Conservation (phyloP, 2,888 invertebrate species). For the Tetranychus truncatus region DNA sequence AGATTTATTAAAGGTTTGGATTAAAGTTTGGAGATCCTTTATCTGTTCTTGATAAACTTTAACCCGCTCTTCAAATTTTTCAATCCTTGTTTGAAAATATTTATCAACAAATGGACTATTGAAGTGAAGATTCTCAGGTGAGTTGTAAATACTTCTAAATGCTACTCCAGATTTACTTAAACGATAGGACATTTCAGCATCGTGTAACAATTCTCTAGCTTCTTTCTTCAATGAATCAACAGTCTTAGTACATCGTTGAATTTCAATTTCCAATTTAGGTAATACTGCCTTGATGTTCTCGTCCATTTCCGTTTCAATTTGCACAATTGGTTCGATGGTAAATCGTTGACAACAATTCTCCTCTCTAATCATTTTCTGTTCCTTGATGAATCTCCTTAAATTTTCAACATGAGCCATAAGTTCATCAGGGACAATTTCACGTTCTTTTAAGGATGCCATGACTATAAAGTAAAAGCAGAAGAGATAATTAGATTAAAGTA, state of each 20-base stretch:
- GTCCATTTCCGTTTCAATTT: slow-evolving; percentile 20
- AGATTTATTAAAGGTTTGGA: slow-evolving; percentile 18
- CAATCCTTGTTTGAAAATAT: slow-evolving; percentile 18
- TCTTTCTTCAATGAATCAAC: slow-evolving; percentile 21
- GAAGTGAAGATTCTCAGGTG: slow-evolving; percentile 11
- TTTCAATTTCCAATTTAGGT: slow-evolving; percentile 21
- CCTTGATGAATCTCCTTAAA: slow-evolving; percentile 19
- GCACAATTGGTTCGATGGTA: slow-evolving; percentile 19
- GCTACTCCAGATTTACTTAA: slow-evolving; percentile 14
- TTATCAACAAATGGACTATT: slow-evolving; percentile 17
- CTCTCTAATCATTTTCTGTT: slow-evolving; percentile 21
- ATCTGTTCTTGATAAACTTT: slow-evolving; percentile 21
- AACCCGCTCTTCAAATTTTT: slow-evolving; percentile 19
- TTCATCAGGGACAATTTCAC: slow-evolving; percentile 18
- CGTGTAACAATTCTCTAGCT: slow-evolving; percentile 17
- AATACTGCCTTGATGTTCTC: slow-evolving; percentile 15
- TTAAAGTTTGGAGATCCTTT: slow-evolving; percentile 13
- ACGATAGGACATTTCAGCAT: slow-evolving; percentile 21
- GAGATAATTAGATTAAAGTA: neutral
- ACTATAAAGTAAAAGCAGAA: neutral
- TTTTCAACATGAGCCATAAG: slow-evolving; percentile 17
- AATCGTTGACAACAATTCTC: slow-evolving; percentile 21
- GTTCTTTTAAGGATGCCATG: slow-evolving; percentile 3
- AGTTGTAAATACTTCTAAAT: slow-evolving; percentile 7
- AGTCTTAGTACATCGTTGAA: slow-evolving; percentile 17